These are phyloP conservation scores for Lagenorhynchus albirostris DNA, from an alignment of 2,113 vertebrate species.

Conservation along the genomic window DNA sequence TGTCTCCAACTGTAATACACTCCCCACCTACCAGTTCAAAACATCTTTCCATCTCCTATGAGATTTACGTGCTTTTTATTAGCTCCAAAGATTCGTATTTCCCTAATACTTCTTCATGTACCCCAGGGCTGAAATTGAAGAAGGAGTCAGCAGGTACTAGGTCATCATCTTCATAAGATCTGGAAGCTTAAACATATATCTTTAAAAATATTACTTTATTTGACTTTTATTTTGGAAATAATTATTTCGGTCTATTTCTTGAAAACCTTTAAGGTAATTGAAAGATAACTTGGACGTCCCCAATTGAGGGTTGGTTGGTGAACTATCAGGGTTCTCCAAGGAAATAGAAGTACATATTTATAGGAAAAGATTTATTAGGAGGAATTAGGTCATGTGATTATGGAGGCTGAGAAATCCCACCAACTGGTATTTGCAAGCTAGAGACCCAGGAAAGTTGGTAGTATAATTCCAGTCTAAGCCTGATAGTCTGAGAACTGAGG, in stretches of 20 bases:
- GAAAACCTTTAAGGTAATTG: neutral
- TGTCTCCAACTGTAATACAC: neutral
- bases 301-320: neutral
- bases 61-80: neutral
- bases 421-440: neutral
- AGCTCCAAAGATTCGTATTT: neutral
- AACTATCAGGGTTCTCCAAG: neutral
- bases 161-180: neutral
- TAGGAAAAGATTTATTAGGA: neutral
- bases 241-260: neutral
- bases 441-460: neutral
- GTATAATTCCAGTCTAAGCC: neutral
- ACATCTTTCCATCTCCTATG: neutral
- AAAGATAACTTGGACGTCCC: neutral
- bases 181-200: neutral
- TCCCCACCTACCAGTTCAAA: neutral
- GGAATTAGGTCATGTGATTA: neutral
- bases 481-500: neutral
- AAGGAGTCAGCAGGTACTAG: neutral
- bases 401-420: neutral
- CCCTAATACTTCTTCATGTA: neutral
- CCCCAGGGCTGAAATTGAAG: neutral
- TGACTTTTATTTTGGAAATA: neutral
- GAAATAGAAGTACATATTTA: neutral
- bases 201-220: conserved; percentile 6